Evolutionary conservation across 2,888 invertebrate species (phyloP).

Genomic region (Melipona beecheii): DNA sequence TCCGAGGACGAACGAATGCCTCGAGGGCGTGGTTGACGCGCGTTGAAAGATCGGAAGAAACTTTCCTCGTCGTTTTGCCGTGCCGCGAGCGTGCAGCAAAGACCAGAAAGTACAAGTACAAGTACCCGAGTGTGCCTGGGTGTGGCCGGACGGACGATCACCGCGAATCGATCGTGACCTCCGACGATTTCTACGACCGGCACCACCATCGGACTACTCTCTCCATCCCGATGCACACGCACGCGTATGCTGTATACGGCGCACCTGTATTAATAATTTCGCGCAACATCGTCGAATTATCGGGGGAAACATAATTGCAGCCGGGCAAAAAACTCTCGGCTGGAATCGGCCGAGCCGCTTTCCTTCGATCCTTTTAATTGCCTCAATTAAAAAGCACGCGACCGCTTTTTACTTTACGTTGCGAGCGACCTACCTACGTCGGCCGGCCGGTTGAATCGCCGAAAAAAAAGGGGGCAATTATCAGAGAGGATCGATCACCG

Average conservation of each 20-base stretch:
- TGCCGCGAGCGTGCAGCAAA: not conserved
- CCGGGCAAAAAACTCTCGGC: not conserved
- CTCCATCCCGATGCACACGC: not conserved
- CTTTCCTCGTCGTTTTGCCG: conserved; percentile 34
- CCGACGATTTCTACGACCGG: conserved; percentile 33
- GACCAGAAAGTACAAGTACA: not conserved
- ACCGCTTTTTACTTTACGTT: conserved; percentile 28
- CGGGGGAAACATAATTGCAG: conserved; percentile 19
- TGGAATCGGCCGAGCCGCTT: not conserved
- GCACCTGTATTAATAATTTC: conserved; percentile 17
- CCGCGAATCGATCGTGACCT: conserved; percentile 44
- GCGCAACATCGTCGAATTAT: conserved; percentile 27
- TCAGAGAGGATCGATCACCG: conserved; percentile 5
- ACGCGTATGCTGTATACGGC: too few relatives aligned
- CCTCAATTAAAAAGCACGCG: conserved; percentile 37
- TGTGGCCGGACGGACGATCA: conserved; percentile 54
- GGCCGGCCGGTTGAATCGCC: not conserved
- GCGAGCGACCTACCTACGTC: not conserved
- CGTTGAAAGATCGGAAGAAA: conserved; percentile 51
- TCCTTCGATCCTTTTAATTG: conserved; percentile 29
- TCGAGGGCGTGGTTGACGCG: conserved; percentile 51
- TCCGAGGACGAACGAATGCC: conserved; percentile 43
- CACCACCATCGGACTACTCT: not conserved
- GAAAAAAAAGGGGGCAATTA: not conserved
- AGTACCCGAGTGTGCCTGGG: conserved; percentile 37